phyloP scores from a whole-genome alignment of 2,113 vertebrate species.

The Irena cyanogastra region DNA sequence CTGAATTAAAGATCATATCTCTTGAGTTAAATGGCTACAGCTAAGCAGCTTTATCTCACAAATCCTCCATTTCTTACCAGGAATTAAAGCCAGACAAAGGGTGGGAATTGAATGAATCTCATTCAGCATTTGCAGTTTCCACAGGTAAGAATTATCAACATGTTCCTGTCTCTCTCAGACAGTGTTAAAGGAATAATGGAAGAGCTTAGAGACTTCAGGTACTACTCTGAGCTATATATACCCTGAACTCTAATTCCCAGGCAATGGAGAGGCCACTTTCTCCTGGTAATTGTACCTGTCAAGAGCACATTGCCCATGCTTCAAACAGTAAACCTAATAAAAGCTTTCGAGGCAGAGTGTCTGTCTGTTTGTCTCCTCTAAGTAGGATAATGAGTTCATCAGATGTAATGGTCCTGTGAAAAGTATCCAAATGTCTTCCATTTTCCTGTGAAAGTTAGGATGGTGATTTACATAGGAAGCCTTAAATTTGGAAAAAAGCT shows the following conservation, averaged over 20 bases:
- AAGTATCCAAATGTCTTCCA: not conserved
- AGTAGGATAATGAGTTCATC: not conserved
- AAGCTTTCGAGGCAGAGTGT: not conserved
- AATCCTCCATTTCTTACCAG: not conserved
- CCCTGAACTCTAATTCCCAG: not conserved
- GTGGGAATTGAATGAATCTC: not conserved
- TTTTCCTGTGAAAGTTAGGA: not conserved
- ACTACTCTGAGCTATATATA: not conserved
- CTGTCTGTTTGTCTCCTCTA: not conserved
- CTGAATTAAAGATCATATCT: not conserved
- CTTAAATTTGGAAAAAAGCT: not conserved
- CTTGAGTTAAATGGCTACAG: not conserved
- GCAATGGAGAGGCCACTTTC: not conserved
- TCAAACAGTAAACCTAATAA: not conserved
- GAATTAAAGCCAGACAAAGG: not conserved
- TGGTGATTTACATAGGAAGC: not conserved
- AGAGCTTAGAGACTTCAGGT: not conserved
- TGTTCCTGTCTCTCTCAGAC: not conserved
- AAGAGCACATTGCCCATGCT: not conserved
- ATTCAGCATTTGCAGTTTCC: not conserved
- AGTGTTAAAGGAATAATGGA: not conserved
- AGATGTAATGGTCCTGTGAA: not conserved
- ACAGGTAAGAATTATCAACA: not conserved
- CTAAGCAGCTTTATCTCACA: not conserved
- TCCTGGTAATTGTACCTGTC: not conserved